These are phyloP conservation scores for Caloenas nicobarica DNA, from an alignment of 2,113 vertebrate species.

Conservation along the genomic window DNA sequence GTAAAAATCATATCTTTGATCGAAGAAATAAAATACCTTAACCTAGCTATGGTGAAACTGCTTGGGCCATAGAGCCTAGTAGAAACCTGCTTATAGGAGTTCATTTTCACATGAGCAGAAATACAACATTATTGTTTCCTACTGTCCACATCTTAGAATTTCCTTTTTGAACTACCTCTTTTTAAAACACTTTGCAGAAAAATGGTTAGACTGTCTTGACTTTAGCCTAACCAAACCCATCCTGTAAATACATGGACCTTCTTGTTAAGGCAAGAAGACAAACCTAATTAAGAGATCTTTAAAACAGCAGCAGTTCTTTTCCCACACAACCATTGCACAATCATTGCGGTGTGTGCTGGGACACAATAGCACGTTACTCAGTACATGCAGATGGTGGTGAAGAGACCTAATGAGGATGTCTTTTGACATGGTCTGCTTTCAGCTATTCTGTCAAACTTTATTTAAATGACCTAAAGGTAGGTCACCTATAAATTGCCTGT, in stretches of 20 bases:
- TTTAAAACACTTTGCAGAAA: neutral
- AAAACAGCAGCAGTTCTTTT: neutral
- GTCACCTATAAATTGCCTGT: neutral
- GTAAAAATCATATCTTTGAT: neutral
- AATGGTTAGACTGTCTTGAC: neutral
- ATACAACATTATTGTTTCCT: neutral
- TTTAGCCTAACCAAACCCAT: neutral
- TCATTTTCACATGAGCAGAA: neutral
- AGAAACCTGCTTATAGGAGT: neutral
- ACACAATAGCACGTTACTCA: neutral
- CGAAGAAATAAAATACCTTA: neutral
- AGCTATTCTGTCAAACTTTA: neutral
- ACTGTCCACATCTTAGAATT: neutral
- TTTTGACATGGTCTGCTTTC: neutral
- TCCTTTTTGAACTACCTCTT: neutral
- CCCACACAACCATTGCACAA: neutral
- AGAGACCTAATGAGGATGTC: neutral
- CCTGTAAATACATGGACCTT: neutral
- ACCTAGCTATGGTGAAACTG: neutral
- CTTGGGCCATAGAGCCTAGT: neutral
- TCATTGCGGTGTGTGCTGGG: neutral
- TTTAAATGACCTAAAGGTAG: conserved; percentile 10
- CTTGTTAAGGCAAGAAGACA: neutral
- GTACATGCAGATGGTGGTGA: neutral
- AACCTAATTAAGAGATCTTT: neutral